These are phyloP conservation scores for Odontophorus gujanensis DNA, from an alignment of 2,113 vertebrate species.

Conservation along the genomic window DNA sequence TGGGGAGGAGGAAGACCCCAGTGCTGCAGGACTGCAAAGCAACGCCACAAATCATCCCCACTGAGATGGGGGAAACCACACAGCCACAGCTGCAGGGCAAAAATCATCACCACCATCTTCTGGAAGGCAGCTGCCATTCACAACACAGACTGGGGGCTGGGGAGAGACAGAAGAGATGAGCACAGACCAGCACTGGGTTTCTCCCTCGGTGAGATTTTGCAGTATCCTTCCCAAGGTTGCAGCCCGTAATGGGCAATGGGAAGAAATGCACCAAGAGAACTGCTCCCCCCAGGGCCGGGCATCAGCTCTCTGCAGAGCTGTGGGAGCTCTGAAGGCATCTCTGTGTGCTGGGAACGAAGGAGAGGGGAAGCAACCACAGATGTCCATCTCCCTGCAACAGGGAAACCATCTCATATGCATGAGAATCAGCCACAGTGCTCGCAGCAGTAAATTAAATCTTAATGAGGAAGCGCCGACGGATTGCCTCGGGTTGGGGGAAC, in stretches of 20 bases:
- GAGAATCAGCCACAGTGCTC: background rate
- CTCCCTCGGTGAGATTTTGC: background rate
- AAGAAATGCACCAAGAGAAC: accelerated
- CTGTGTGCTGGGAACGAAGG: too few species aligned
- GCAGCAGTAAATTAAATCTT: background rate
- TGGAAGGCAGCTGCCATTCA: background rate
- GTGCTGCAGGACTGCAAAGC: background rate
- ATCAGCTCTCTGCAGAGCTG: background rate
- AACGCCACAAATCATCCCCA: background rate
- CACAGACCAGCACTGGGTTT: background rate
- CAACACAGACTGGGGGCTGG: accelerated
- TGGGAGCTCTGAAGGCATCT: background rate
- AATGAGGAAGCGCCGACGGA: background rate
- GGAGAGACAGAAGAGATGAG: background rate
- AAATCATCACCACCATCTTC: background rate
- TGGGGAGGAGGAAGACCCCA: background rate
- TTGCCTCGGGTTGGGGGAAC: background rate
- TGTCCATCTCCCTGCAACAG: background rate
- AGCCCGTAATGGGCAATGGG: accelerated
- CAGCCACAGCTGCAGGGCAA: accelerated
- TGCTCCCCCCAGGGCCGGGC: accelerated
- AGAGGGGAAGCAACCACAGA: background rate
- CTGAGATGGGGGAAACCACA: accelerated
- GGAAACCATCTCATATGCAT: background rate
- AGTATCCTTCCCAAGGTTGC: background rate